A percentile compares a stretch with the other conserved stretches of the same genome.
Evolutionary conservation across 2,888 invertebrate species (phyloP).

Genomic region (Nesidiocoris tenuis): DNA sequence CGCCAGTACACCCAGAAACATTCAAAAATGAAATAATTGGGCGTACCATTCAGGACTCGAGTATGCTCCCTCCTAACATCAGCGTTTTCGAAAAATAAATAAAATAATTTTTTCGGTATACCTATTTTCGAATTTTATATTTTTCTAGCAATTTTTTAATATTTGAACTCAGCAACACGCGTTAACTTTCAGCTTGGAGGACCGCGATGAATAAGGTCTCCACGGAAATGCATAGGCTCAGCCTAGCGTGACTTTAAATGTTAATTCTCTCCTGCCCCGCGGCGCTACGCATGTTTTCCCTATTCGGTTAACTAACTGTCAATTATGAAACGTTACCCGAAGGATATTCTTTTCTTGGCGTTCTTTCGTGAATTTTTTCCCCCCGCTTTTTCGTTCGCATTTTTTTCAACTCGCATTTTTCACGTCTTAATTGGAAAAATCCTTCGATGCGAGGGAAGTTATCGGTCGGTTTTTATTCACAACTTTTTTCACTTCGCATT

Average conservation of each 20-base stretch:
- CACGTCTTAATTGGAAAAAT: constrained; percentile 19
- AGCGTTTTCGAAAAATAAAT: no score
- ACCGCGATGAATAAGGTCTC: not conserved
- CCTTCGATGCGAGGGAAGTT: not conserved
- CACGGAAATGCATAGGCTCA: constrained; percentile 10
- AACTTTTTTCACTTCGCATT: not conserved
- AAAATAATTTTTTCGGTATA: no score
- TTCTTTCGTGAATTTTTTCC: constrained; percentile 16
- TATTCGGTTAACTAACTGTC: constrained; percentile 11
- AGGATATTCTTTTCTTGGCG: constrained; percentile 5
- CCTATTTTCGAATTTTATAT: no score
- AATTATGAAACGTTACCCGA: constrained; percentile 12
- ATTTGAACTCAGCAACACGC: no score
- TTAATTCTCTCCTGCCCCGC: constrained; percentile 2
- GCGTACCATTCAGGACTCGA: no score
- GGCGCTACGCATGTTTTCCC: constrained; percentile 9
- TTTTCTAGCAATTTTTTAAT: no score
- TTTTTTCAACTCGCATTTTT: not conserved
- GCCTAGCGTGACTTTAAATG: constrained; percentile 17
- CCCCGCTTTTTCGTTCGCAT: not conserved
- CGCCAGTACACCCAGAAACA: no score
- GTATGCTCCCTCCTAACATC: no score
- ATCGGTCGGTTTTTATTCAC: constrained; percentile 1
- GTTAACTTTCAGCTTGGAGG: not conserved
- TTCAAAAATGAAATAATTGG: no score